Conservation (phyloP, 2,888 invertebrate species). For the Bellardia bayeri region DNA sequence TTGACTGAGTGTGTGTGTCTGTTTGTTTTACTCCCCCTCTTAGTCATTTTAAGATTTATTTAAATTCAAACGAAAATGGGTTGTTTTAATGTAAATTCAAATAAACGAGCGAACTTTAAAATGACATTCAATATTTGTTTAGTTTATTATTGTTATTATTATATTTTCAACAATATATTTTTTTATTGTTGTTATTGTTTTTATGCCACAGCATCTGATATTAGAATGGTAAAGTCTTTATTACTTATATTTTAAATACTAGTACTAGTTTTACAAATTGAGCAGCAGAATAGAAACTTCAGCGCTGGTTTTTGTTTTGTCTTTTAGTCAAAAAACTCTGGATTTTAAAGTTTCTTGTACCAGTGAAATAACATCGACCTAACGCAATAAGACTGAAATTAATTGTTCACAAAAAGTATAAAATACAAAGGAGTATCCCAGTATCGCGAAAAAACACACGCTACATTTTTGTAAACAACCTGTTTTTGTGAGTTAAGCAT, state of each 20-base stretch:
- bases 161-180: neutral
- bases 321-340: no score
- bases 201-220: neutral
- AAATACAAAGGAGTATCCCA: no score
- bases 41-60: conserved; percentile 29
- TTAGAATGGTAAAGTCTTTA: neutral
- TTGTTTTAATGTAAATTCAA: conserved; percentile 23
- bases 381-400: no score
- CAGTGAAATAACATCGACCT: no score
- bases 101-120: conserved; percentile 35
- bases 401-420: no score
- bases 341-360: no score
- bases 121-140: conserved; percentile 13
- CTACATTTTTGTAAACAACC: no score
- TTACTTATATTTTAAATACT: neutral
- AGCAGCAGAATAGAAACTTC: no score
- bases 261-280: no score
- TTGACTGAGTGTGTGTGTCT: neutral
- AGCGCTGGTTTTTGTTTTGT: no score
- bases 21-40: conserved; percentile 17
- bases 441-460: no score
- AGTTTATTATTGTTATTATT: conserved; percentile 4
- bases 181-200: neutral
- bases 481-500: no score
- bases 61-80: conserved; percentile 40